These are phyloP conservation scores for Vulpes vulpes DNA, from an alignment of 2,113 vertebrate genomes.

Conservation along the genomic window DNA sequence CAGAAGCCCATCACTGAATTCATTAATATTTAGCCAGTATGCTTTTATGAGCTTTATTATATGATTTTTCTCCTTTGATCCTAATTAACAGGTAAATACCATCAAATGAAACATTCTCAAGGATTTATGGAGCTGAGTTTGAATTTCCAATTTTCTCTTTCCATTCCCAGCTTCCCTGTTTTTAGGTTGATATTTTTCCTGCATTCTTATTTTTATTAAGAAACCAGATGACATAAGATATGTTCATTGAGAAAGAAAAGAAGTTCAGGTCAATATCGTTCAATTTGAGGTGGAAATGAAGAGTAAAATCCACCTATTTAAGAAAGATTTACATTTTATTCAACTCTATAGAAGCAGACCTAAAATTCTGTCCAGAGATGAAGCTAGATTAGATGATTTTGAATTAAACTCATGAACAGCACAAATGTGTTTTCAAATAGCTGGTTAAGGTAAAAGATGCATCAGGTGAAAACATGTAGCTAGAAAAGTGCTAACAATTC, in stretches of 20 bases:
- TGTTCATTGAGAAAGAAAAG: not conserved
- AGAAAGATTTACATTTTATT: not conserved
- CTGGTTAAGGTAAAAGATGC: not conserved
- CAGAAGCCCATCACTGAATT: conserved; percentile 82
- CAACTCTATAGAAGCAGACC: not conserved
- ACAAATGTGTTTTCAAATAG: not conserved
- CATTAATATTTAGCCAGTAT: conserved; percentile 86
- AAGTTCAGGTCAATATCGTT: not conserved
- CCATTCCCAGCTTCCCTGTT: not conserved
- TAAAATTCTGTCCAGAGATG: not conserved
- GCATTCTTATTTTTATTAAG: not conserved
- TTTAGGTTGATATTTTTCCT: not conserved
- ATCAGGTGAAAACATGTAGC: not conserved
- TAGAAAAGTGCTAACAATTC: not conserved
- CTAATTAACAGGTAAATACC: conserved; percentile 86
- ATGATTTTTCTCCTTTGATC: conserved; percentile 85
- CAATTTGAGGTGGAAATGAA: not conserved
- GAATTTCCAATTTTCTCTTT: conserved; percentile 40
- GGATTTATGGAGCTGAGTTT: conserved; percentile 58
- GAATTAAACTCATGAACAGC: not conserved
- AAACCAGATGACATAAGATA: not conserved
- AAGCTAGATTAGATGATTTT: not conserved
- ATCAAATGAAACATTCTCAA: conserved; percentile 56
- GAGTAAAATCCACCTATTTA: not conserved
- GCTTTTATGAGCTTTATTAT: conserved; percentile 84